A percentile compares a stretch with the other conserved stretches of the same genome.
phyloP scores from a whole-genome alignment of 2,888 invertebrate species.

The Cenopis cana region DNA sequence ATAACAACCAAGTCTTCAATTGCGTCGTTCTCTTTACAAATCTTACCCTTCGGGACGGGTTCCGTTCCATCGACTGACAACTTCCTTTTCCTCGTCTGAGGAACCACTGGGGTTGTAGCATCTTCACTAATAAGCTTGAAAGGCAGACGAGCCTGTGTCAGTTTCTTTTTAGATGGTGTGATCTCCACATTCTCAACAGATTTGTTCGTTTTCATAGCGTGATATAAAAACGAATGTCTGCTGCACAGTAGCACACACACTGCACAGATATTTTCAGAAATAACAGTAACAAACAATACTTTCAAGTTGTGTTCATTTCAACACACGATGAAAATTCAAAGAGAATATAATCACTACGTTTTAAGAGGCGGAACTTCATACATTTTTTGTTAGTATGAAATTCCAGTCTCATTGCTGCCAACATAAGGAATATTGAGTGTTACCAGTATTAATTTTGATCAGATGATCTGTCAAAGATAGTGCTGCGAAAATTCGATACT shows the following conservation, averaged over 20 bases:
- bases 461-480: no score
- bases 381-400: no score
- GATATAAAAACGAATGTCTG: constrained; percentile 26
- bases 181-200: constrained; percentile 68
- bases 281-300: constrained; percentile 45
- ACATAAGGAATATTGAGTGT: no score
- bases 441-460: no score
- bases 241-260: constrained; percentile 39
- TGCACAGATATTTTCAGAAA: constrained; percentile 40
- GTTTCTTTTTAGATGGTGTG: constrained; percentile 83
- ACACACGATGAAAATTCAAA: no score
- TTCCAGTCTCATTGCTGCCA: no score
- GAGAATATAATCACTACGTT: no score
- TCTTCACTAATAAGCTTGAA: constrained; percentile 83
- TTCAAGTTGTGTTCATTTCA: constrained; percentile 43
- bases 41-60: constrained; percentile 71
- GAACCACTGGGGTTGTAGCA: constrained; percentile 64
- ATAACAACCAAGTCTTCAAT: constrained; percentile 65
- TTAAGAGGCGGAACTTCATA: no score
- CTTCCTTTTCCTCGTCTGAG: constrained; percentile 76
- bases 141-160: constrained; percentile 86
- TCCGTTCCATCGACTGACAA: constrained; percentile 70
- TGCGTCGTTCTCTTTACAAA: constrained; percentile 70
- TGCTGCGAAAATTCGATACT: no score
- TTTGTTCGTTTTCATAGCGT: constrained; percentile 74